Evolutionary conservation across 2,797 vertebrate species (phyloP), one percentile per base, ranked within the genome.

Genomic region (Alfaro cultratus): DNA sequence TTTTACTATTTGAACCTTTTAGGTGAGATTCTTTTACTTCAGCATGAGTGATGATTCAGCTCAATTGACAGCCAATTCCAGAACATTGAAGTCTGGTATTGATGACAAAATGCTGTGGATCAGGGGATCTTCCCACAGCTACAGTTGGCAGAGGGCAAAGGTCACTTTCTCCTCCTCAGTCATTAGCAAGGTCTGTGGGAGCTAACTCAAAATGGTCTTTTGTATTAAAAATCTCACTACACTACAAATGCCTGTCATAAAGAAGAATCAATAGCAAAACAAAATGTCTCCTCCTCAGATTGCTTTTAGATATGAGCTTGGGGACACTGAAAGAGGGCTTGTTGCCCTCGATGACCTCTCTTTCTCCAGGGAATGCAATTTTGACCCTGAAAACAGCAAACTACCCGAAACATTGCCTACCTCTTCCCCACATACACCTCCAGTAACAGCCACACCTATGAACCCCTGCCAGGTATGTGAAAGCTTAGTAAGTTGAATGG

Each of bases 21-120:
- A 96, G 96, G 76, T 96, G 74, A 92, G 88, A 73, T 96, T 96
- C 87, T 96, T 94, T 86, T 89, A 92, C 90, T 96, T 93, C 87
- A 91, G 89, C 73, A 80, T 91, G 74, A 84, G 83, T 5, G 90
- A 93, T 57, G 75, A 74, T 34, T 3, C 81, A 13, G 83, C 77
- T 60, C 79, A 0, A 43, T 91, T 96, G 13, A 88, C 84, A 5
- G 82, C 86, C 43, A 85, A 5, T 74, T 91, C 87, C 76, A 94
- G 95, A 85, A 95, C 74, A 0, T 51, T 74, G 1, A 73, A 0
- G 12, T 90, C 89, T 47, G 95, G 91, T 5, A 74, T 21, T 12
- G 77, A 77, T 0, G 96, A 96, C 82, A n/a, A 0, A 13, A 34
- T 89, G 60, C 67, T 96, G 18, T 96, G 95, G 95, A 73, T 80